Conservation (phyloP, 2,797 vertebrate genomes). For the Leptodactylus fallax region DNA sequence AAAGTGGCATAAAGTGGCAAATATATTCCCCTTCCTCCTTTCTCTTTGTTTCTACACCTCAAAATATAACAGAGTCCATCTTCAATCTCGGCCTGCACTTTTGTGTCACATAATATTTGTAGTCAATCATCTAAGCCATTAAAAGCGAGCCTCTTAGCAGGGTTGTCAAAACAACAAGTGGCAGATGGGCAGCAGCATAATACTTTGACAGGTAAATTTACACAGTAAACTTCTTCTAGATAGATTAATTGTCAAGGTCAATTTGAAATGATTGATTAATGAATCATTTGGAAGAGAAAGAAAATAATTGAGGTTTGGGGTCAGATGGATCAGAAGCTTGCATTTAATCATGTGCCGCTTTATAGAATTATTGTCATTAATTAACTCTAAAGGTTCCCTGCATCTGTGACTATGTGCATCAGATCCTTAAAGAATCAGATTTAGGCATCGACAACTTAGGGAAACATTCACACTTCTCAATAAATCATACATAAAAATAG, state of each 20-base stretch:
- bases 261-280: constrained; percentile 87
- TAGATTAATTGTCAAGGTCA: constrained; percentile 78
- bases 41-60: neutral
- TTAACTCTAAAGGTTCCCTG: constrained; percentile 24
- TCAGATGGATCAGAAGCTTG: constrained; percentile 72
- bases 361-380: constrained; percentile 75
- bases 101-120: constrained; percentile 35
- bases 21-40: neutral
- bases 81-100: constrained; percentile 9
- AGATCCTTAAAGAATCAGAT: neutral
- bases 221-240: constrained; percentile 74
- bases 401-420: neutral
- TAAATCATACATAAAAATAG: neutral
- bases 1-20: too few species aligned
- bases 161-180: constrained; percentile 65
- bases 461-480: neutral
- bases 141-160: constrained; percentile 58
- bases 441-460: neutral
- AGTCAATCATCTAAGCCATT: constrained; percentile 15
- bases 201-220: constrained; percentile 78
- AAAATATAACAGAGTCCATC: neutral
- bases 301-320: constrained; percentile 68
- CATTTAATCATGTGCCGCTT: constrained; percentile 86
- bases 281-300: constrained; percentile 77
- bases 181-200: constrained; percentile 63